phyloP scores from a whole-genome alignment of 2,113 vertebrate species.

The Antechinus stuartii region DNA sequence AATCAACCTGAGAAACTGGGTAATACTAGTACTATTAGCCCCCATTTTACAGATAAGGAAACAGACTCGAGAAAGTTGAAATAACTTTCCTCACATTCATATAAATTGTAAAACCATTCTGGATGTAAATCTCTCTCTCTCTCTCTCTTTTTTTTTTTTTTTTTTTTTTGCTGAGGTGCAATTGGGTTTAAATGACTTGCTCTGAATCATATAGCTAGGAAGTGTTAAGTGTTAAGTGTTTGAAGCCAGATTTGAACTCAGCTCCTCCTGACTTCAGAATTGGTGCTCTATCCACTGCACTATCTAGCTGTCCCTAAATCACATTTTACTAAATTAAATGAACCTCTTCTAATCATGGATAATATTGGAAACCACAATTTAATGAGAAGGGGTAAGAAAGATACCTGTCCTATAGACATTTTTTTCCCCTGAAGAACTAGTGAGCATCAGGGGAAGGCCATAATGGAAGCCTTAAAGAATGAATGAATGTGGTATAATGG shows the following conservation, averaged over 20 bases:
- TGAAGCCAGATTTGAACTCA: too few species aligned
- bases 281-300: too few species aligned
- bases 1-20: neutral
- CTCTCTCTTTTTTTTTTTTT: too few species aligned
- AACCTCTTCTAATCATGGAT: neutral
- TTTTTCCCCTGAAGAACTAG: neutral
- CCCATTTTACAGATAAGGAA: neutral
- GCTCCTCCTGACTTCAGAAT: too few species aligned
- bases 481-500: neutral
- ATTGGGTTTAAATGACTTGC: too few species aligned
- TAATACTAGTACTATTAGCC: neutral
- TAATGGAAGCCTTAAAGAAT: neutral
- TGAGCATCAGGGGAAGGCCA: neutral
- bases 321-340: neutral
- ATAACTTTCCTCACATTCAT: neutral
- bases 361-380: neutral
- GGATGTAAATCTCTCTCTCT: neutral
- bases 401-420: neutral
- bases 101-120: neutral
- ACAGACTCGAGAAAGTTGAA: neutral
- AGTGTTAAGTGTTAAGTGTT: too few species aligned
- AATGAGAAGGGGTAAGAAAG: neutral
- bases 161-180: too few species aligned
- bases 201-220: too few species aligned
- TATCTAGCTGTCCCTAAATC: too few species aligned